Conservation (phyloP, 1,140 invertebrate genomes). For the Drosophila eugracilis region DNA sequence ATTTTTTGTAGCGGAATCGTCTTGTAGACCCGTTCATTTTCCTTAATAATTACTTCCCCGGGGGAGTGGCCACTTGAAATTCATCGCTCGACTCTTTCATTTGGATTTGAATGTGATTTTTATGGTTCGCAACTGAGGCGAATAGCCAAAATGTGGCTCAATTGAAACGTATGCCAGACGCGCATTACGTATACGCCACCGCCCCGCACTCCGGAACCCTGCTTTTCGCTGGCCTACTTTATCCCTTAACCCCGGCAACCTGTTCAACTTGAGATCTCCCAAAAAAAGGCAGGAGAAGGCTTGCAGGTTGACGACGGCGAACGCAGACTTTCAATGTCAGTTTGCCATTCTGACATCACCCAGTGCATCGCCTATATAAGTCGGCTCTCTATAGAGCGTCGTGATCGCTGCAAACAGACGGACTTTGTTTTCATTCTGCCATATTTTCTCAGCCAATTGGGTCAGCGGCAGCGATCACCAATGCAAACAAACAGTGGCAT, state of each 20-base stretch:
- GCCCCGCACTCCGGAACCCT: not conserved
- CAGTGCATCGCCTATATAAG: slow-evolving; percentile 22
- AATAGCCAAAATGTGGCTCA: slow-evolving; percentile 55
- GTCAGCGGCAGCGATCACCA: slow-evolving; percentile 55
- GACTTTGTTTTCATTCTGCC: slow-evolving; percentile 49
- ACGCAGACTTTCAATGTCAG: slow-evolving; percentile 23
- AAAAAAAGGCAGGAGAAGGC: slow-evolving; percentile 32
- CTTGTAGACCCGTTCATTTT: slow-evolving; percentile 13
- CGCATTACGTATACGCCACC: slow-evolving; percentile 38
- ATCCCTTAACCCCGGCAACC: slow-evolving; percentile 10
- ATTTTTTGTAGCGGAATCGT: slow-evolving; percentile 1
- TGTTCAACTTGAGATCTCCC: slow-evolving; percentile 21
- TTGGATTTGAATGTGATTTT: slow-evolving; percentile 52
- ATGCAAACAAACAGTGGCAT: slow-evolving; percentile 54
- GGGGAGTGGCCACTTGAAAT: slow-evolving; percentile 29
- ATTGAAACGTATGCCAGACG: slow-evolving; percentile 9
- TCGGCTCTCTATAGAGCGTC: slow-evolving; percentile 17
- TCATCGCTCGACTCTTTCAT: slow-evolving; percentile 14
- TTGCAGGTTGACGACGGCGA: slow-evolving; percentile 21
- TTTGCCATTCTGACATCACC: slow-evolving; percentile 60
- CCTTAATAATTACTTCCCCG: slow-evolving; percentile 10
- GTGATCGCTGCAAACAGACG: slow-evolving; percentile 42
- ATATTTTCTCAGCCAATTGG: slow-evolving; percentile 54
- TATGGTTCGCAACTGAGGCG: slow-evolving; percentile 49
- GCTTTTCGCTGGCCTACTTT: slow-evolving; percentile 5